Conservation (phyloP, 2,113 vertebrate species). For the Bostrychus sinensis region DNA sequence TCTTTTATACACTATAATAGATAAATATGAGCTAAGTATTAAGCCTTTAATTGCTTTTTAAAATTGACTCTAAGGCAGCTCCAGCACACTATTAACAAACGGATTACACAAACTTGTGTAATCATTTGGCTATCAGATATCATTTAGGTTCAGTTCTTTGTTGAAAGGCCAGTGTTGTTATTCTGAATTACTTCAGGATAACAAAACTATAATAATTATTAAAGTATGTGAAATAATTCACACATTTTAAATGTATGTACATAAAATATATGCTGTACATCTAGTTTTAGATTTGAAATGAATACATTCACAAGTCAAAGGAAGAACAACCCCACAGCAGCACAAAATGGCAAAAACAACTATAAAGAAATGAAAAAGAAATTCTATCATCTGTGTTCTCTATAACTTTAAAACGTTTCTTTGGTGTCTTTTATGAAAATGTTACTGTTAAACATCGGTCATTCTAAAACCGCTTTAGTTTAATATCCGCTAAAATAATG, state of each 20-base stretch:
- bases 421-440: background rate
- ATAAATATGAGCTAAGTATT: no score
- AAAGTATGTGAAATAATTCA: background rate
- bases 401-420: background rate
- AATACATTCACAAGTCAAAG: background rate
- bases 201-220: no score
- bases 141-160: no score
- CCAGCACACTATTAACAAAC: no score
- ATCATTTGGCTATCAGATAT: no score
- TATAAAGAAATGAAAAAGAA: background rate
- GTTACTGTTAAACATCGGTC: background rate
- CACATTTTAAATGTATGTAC: background rate
- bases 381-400: background rate
- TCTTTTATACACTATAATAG: no score
- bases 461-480: background rate
- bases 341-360: background rate
- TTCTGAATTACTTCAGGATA: no score
- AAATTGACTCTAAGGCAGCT: no score
- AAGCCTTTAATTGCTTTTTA: no score
- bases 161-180: no score
- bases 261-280: background rate
- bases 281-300: background rate
- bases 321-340: background rate
- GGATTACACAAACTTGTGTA: no score
- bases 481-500: slow-evolving; percentile 5